Percentiles rank a stretch among this genome's conserved stretches.
Conservation (phyloP, 2,888 invertebrate species). For the Drosophila phalerata region DNA sequence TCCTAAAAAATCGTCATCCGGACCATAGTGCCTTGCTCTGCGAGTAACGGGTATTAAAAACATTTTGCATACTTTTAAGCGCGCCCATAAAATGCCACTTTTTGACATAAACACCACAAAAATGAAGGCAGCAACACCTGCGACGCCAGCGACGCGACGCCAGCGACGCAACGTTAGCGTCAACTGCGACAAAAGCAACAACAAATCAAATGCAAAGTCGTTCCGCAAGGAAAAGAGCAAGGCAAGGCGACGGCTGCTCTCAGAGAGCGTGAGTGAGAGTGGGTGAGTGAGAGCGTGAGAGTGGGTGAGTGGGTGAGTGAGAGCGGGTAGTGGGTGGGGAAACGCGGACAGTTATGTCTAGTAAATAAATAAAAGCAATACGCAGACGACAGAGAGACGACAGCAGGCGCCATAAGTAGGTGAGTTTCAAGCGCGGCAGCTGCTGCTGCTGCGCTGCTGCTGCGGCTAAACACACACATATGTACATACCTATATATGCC, state of each 20-base stretch:
- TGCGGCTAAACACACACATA: constrained; percentile 3
- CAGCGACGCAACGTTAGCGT: constrained; percentile 19
- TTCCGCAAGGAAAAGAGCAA: not conserved
- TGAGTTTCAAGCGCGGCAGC: constrained; percentile 29
- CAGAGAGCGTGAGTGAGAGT: not conserved
- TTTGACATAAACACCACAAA: constrained; percentile 75
- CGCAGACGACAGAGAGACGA: constrained; percentile 56
- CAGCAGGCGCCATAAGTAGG: constrained; percentile 67
- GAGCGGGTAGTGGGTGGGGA: not conserved
- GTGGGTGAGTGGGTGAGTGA: no score
- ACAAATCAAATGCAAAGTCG: constrained; percentile 64
- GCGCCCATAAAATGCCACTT: constrained; percentile 75
- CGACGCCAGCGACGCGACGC: constrained; percentile 38
- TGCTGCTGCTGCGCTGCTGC: not conserved
- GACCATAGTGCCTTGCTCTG: no score
- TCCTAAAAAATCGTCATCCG: no score
- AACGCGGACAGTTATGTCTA: constrained; percentile 60
- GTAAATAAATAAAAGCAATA: constrained; percentile 80
- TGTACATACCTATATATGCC: not conserved
- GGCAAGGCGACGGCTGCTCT: not conserved
- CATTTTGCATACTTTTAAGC: constrained; percentile 73
- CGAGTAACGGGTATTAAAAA: constrained; percentile 16
- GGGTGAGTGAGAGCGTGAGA: not conserved
- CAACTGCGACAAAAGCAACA: constrained; percentile 42
- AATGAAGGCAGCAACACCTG: constrained; percentile 68